These are phyloP conservation scores for Phoxinus dragarum DNA, from an alignment of 2,797 vertebrate species.

Conservation along the genomic window DNA sequence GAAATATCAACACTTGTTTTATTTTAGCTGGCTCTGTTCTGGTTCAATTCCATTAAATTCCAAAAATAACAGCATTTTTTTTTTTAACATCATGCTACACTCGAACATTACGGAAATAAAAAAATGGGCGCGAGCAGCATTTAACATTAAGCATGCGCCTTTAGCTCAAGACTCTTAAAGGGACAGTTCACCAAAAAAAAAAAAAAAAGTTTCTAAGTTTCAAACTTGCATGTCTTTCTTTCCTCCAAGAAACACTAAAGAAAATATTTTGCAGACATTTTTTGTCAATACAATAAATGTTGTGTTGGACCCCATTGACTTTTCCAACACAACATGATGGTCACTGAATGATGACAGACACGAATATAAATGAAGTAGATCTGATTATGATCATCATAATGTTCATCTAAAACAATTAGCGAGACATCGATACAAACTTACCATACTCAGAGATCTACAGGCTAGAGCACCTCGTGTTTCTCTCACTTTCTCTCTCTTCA, in stretches of 20 bases:
- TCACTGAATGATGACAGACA: neutral
- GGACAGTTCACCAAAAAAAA: neutral
- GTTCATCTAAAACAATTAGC: neutral
- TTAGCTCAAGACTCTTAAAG: neutral
- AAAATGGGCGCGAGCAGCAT: neutral
- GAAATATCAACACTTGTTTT: neutral
- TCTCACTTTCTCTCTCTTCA: neutral
- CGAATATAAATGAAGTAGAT: no score
- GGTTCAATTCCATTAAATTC: neutral
- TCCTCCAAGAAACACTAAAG: neutral
- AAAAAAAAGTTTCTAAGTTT: no score
- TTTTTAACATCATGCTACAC: neutral
- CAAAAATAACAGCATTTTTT: neutral
- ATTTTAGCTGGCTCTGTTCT: neutral
- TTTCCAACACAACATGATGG: neutral
- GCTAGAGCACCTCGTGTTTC: neutral
- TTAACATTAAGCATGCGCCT: neutral
- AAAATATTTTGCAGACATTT: neutral
- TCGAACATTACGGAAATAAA: neutral
- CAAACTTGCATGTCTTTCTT: neutral
- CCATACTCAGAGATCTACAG: conserved; percentile 41
- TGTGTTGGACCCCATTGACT: neutral
- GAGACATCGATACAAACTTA: conserved; percentile 24
- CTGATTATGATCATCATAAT: neutral
- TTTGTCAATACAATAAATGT: neutral